Evolutionary conservation across 2,797 vertebrate species (phyloP).

Genomic region (Staurois parvus): DNA sequence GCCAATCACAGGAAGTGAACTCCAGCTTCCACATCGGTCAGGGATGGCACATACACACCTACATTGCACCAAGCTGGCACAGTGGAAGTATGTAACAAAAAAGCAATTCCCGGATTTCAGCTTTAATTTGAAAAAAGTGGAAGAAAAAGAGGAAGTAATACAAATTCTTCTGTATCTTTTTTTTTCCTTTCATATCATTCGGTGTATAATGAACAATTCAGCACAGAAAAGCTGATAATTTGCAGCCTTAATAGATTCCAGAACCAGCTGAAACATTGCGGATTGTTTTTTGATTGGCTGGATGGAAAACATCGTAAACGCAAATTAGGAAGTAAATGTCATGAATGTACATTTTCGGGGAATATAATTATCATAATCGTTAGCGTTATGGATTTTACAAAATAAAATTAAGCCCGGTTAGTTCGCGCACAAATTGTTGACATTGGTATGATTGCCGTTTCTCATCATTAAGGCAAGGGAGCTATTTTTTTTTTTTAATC

Average conservation of each 20-base stretch:
- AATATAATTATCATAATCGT: constrained; percentile 17
- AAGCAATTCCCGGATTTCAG: too few species aligned
- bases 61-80: too few species aligned
- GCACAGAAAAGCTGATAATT: neutral
- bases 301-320: neutral
- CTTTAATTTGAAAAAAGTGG: too few species aligned
- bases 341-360: neutral
- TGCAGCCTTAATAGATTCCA: neutral
- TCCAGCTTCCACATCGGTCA: too few species aligned
- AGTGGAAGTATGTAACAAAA: too few species aligned
- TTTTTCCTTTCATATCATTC: too few species aligned
- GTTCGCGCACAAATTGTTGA: neutral
- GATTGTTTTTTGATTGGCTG: constrained; percentile 18
- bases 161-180: too few species aligned
- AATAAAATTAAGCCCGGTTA: constrained; percentile 1
- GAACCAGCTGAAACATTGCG: neutral
- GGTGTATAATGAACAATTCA: too few species aligned
- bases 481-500: neutral
- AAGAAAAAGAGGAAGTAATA: too few species aligned
- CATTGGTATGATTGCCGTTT: neutral
- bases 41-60: too few species aligned
- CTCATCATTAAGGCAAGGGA: neutral
- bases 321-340: constrained; percentile 21
- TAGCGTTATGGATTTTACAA: constrained; percentile 10
- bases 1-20: too few species aligned